Evolutionary conservation across 37 sponge, comb jelly and placozoan species (phyloP).

Genomic region (Axinella damicornis): DNA sequence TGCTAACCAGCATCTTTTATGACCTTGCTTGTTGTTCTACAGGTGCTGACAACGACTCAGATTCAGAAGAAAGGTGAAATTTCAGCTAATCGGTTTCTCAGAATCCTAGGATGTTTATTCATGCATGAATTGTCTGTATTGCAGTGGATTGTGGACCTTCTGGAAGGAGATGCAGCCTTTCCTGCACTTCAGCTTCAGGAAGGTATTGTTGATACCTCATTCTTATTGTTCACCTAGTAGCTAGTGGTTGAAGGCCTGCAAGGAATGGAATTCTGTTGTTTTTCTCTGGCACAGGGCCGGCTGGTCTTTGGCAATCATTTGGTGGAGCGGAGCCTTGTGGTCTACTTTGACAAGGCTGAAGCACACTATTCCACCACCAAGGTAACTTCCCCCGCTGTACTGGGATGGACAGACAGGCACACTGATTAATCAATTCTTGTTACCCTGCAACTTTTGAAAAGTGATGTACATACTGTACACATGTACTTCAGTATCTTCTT

Average conservation of each 20-base stretch:
- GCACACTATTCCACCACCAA: constrained; percentile 51
- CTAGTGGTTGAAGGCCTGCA: not conserved
- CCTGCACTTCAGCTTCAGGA: constrained; percentile 44
- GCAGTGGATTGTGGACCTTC: constrained; percentile 37
- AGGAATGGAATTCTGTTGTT: not conserved
- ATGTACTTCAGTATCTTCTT: no score
- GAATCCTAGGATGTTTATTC: no score
- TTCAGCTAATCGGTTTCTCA: no score
- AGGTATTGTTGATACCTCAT: not conserved
- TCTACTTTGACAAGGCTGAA: constrained; percentile 48
- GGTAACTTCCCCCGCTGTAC: constrained; percentile 51
- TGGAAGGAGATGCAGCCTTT: constrained; percentile 58
- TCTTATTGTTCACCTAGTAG: not conserved
- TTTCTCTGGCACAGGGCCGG: constrained; percentile 34
- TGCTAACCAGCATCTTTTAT: no score
- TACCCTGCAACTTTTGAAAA: no score
- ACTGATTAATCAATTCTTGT: no score
- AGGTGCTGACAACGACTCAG: no score
- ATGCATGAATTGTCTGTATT: not conserved
- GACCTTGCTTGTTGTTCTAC: no score
- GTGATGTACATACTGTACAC: no score
- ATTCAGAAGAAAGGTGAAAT: no score
- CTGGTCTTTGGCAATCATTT: constrained; percentile 62
- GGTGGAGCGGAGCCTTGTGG: constrained; percentile 44
- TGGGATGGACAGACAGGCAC: no score